Conservation (phyloP, 2,888 invertebrate genomes). For the Desoria tigrina region DNA sequence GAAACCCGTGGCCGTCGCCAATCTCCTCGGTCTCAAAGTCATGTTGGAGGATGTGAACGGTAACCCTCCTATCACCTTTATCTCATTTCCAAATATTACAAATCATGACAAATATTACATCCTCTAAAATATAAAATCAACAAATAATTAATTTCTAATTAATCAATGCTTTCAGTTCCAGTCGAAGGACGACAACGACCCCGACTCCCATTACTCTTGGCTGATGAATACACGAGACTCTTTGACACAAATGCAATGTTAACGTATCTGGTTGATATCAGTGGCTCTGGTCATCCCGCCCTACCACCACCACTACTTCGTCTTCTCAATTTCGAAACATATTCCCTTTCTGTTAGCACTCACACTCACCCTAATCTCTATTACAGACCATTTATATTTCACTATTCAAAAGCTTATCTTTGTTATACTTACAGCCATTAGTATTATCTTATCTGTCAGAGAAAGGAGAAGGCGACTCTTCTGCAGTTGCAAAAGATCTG, state of each 20-base stretch:
- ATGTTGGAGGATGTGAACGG: constrained; percentile 66
- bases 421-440: constrained; percentile 33
- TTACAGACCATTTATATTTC: too few species aligned
- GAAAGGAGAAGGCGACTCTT: constrained; percentile 36
- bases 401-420: too few species aligned
- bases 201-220: constrained; percentile 67
- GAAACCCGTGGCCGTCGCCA: constrained; percentile 71
- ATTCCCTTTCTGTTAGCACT: constrained; percentile 34
- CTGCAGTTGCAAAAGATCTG: constrained; percentile 28
- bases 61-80: constrained; percentile 56
- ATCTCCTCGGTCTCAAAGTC: constrained; percentile 65
- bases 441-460: constrained; percentile 34
- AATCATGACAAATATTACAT: not conserved
- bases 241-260: constrained; percentile 74
- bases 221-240: constrained; percentile 65
- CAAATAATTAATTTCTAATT: too few species aligned
- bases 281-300: constrained; percentile 56
- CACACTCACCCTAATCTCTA: too few species aligned
- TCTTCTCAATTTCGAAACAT: constrained; percentile 41
- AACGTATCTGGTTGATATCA: constrained; percentile 63
- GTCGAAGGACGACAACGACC: constrained; percentile 38
- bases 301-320: constrained; percentile 43
- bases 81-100: not conserved
- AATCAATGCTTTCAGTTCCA: constrained; percentile 20
- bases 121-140: not conserved